Percentiles rank a stretch among this genome's conserved stretches.
phyloP scores from a whole-genome alignment of 2,888 invertebrate species.

The Harpalus rufipes region DNA sequence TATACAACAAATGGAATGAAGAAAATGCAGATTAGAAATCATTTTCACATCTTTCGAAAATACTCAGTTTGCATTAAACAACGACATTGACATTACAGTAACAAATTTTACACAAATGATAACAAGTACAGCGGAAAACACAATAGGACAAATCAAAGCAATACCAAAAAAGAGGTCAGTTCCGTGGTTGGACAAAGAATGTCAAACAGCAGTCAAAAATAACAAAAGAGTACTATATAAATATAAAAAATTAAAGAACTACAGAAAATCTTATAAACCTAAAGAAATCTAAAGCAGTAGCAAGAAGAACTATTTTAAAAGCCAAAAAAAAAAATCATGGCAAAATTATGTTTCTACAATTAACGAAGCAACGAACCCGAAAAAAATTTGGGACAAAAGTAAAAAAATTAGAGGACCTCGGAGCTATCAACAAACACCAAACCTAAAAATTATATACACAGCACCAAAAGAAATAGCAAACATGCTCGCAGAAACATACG shows the following conservation, averaged over 20 bases:
- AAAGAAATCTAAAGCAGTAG: conserved; percentile 18
- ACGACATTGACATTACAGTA: no score
- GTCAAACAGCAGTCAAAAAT: conserved; percentile 6
- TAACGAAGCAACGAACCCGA: background rate
- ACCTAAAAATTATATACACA: background rate
- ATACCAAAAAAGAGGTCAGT: background rate
- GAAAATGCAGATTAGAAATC: background rate
- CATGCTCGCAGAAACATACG: background rate
- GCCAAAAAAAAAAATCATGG: conserved; percentile 45
- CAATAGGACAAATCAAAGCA: background rate
- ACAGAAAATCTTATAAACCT: conserved; percentile 10
- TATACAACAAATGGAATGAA: no score
- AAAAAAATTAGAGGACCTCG: background rate
- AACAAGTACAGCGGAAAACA: conserved; percentile 5
- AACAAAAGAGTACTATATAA: conserved; percentile 24
- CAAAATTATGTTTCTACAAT: background rate
- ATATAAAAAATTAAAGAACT: no score
- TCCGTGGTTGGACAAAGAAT: conserved; percentile 33
- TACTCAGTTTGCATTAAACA: background rate
- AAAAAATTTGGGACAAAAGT: no score
- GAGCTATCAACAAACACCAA: background rate
- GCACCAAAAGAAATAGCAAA: background rate
- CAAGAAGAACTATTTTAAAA: conserved; percentile 19
- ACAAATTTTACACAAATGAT: no score
- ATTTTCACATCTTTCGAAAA: background rate